Percentiles rank a stretch among this genome's conserved stretches.
Conservation (phyloP, 2,113 vertebrate species). For the Micronisus gabar region DNA sequence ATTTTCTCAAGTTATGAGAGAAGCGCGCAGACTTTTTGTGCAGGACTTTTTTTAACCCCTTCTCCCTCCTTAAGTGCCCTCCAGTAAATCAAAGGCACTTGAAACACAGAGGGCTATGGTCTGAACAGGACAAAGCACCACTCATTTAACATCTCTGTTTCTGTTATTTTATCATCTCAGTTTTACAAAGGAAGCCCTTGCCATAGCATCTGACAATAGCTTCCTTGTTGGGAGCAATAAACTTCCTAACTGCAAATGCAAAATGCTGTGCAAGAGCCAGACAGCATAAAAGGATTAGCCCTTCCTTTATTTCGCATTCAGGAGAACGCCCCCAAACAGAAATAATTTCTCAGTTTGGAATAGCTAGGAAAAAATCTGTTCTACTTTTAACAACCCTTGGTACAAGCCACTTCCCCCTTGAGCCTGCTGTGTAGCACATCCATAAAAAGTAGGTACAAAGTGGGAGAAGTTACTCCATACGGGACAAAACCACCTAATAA, state of each 20-base stretch:
- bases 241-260: background rate
- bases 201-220: background rate
- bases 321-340: background rate
- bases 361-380: background rate
- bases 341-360: background rate
- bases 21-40: rapidly evolving
- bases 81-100: background rate
- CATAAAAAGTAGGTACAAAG: background rate
- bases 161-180: background rate
- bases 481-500: background rate
- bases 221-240: background rate
- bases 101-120: background rate
- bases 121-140: background rate
- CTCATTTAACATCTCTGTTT: background rate
- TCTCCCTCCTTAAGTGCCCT: background rate
- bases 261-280: background rate
- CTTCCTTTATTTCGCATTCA: background rate
- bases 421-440: background rate
- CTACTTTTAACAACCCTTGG: background rate
- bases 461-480: background rate
- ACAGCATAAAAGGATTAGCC: background rate
- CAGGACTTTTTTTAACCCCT: background rate
- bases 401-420: background rate
- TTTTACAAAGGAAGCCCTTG: background rate
- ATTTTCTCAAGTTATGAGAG: background rate